Evolutionary conservation across 2,888 invertebrate genomes (phyloP), one percentile per base, ranked within the genome.

Genomic region (Conops quadrifasciatus): DNA sequence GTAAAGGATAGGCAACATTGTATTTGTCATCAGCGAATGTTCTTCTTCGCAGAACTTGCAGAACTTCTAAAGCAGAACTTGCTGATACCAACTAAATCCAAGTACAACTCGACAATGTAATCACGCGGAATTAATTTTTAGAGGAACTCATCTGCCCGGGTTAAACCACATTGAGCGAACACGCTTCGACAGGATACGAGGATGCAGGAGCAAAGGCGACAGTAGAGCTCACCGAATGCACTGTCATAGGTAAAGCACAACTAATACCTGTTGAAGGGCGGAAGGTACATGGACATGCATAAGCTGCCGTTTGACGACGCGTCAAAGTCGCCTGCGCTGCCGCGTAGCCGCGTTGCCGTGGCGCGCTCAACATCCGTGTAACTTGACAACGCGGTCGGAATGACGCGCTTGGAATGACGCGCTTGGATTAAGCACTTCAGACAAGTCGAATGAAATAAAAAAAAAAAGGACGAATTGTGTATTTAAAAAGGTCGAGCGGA

Each of bases 91-190:
- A 24, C 58, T 26, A 58, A 58, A 15, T 2, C 4, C 16, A 58
- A 58, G 2, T 28, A 58, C 58, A 58, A 28, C 28, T 58, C 28
- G 28, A 58, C 58, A 28, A 58, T 58, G 58, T 58, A 58, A 58
- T 58, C 58, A 24, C 58, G 28, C 28, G 58, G 4, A 58, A 58
- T 58, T 26, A 58, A 16, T 58, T 58, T 58, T 28, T 28, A 1
- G 5, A 56, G 4, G 24, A 28, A 58, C 26, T 28, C 58, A 26
- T 13, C 49, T n/a, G 11, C 19, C n/a, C 11, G n/a, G 19, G 15
- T 1, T 28, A 28, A 36, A 9, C 36, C 36, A 36, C 36, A 9
- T 36, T 36, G 11, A 58, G 58, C 28, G 13, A 58, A 56, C 58
- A 13, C 28, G 21, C 28, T 15, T 28, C 28, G 58, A 58, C 58